Evolutionary conservation across 2,888 invertebrate genomes (phyloP).

Genomic region (Ectemnius lituratus): DNA sequence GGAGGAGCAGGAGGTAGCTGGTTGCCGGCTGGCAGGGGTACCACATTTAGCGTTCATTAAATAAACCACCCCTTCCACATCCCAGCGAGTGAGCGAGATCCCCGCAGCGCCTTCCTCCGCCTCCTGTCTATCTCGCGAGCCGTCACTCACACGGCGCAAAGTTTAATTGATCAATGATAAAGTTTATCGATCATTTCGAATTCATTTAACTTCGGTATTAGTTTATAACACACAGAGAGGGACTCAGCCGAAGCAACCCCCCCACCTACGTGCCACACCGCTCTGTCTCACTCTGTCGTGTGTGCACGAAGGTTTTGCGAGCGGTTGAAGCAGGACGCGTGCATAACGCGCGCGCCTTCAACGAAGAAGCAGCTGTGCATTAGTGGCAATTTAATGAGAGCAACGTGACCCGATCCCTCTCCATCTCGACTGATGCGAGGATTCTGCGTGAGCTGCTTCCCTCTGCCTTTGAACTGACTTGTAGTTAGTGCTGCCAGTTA

Average conservation of each 20-base stretch:
- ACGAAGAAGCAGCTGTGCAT: slow-evolving; percentile 17
- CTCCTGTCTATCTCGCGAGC: slow-evolving; percentile 60
- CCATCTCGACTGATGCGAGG: background rate
- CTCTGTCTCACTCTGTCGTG: no score
- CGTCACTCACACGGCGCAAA: slow-evolving; percentile 77
- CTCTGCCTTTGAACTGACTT: no score
- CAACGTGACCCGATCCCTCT: background rate
- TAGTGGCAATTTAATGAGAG: slow-evolving; percentile 30
- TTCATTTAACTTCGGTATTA: slow-evolving; percentile 77
- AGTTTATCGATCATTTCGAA: slow-evolving; percentile 78
- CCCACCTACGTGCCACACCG: slow-evolving; percentile 6
- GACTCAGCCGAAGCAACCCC: slow-evolving; percentile 36
- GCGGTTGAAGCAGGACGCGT: background rate
- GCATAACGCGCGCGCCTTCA: slow-evolving; percentile 20
- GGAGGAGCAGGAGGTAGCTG: background rate
- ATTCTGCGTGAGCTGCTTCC: background rate
- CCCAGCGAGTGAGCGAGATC: background rate
- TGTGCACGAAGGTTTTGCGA: no score
- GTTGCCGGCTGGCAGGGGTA: slow-evolving; percentile 64
- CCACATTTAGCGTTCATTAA: slow-evolving; percentile 76
- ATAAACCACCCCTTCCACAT: slow-evolving; percentile 69
- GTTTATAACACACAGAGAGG: slow-evolving; percentile 69
- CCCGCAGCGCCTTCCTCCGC: slow-evolving; percentile 31
- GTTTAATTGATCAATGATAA: slow-evolving; percentile 79
- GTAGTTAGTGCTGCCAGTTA: no score